Percentiles rank a stretch among this genome's conserved stretches.
Conservation (phyloP, 2,888 invertebrate genomes). For the Hypomecis atomaria region DNA sequence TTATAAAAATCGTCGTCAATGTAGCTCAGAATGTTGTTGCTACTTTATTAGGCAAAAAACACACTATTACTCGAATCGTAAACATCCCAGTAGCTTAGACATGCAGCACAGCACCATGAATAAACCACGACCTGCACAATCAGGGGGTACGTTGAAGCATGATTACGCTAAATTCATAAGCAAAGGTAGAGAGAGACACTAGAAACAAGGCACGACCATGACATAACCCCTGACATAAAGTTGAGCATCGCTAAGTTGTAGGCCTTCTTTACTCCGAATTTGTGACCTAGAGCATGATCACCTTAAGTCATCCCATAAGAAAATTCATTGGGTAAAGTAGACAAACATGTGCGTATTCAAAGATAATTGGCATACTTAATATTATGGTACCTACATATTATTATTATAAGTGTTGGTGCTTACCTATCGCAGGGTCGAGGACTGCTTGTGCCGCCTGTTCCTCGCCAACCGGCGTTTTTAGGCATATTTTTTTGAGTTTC, state of each 20-base stretch:
- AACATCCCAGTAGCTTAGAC: background rate
- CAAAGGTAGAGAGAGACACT: background rate
- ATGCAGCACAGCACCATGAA: background rate
- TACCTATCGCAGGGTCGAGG: conserved; percentile 87
- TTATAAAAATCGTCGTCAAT: background rate
- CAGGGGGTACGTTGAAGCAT: conserved; percentile 19
- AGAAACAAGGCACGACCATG: background rate
- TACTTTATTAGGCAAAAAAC: background rate
- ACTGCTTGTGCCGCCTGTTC: conserved; percentile 88
- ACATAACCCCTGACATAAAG: too few species aligned
- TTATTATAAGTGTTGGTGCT: conserved; percentile 2
- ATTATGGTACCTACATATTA: background rate
- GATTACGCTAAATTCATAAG: conserved; percentile 10
- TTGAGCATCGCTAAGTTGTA: too few species aligned
- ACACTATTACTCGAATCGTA: background rate
- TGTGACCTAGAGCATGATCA: too few species aligned
- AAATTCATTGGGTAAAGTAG: background rate
- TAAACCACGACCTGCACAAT: conserved; percentile 15
- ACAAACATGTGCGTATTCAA: background rate
- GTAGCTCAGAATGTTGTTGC: too few species aligned
- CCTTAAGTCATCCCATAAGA: too few species aligned
- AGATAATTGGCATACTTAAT: background rate
- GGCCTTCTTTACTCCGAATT: too few species aligned
- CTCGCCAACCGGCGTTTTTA: conserved; percentile 88
- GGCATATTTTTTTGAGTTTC: conserved; percentile 90